These are phyloP conservation scores for Rhynchonycteris naso DNA, from an alignment of 2,797 vertebrate genomes.

Conservation along the genomic window DNA sequence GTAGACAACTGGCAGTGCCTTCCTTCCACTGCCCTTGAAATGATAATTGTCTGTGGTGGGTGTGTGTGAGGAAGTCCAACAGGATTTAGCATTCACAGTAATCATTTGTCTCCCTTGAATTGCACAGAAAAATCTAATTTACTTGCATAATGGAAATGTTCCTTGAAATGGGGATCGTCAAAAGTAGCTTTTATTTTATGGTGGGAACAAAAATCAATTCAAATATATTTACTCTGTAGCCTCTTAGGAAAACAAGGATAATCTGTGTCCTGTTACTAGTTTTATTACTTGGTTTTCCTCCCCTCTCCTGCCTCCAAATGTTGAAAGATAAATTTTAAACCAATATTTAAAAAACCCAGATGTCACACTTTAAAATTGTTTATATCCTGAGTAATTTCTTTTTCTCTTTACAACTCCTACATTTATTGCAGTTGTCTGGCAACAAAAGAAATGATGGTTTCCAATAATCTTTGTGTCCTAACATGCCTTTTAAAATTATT, in stretches of 20 bases:
- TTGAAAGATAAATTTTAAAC: conserved; percentile 10
- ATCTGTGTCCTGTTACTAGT: neutral
- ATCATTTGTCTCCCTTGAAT: neutral
- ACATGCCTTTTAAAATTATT: neutral
- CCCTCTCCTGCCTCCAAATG: neutral
- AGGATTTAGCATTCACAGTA: neutral
- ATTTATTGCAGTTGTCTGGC: conserved; percentile 5
- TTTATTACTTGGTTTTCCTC: conserved; percentile 38
- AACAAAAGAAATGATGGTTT: conserved; percentile 20
- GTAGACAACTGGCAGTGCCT: neutral
- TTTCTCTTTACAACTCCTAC: neutral
- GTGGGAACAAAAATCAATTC: neutral
- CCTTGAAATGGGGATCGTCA: conserved; percentile 4
- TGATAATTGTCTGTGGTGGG: neutral
- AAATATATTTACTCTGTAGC: neutral
- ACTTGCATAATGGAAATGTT: neutral
- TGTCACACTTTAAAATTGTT: neutral
- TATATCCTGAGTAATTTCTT: neutral
- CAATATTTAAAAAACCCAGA: neutral
- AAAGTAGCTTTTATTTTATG: conserved; percentile 34
- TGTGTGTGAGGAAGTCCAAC: neutral
- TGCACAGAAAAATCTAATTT: neutral
- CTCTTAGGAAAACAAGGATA: conserved; percentile 32
- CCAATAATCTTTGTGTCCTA: neutral
- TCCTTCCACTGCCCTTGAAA: neutral